Evolutionary conservation across 2,797 vertebrate species (phyloP).

Genomic region (Lutjanus argentimaculatus): DNA sequence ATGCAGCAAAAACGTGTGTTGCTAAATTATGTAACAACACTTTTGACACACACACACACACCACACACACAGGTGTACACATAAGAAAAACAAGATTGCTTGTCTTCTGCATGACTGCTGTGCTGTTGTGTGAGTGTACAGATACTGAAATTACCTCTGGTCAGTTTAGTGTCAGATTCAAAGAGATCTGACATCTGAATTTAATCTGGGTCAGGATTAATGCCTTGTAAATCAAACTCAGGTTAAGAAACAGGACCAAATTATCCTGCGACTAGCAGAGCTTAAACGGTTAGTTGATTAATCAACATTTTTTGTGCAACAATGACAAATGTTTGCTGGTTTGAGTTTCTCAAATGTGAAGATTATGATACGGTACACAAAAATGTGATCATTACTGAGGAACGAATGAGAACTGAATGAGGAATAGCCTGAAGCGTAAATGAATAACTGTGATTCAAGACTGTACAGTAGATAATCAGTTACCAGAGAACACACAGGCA

Average conservation of each 20-base stretch:
- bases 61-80: constrained; percentile 10
- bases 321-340: background rate
- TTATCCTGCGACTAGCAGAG: background rate
- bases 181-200: constrained; percentile 31
- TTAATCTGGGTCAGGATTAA: constrained; percentile 39
- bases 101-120: constrained; percentile 23
- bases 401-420: no score
- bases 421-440: no score
- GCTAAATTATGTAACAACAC: constrained; percentile 69
- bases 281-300: background rate
- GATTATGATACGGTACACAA: background rate
- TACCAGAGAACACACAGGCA: no score
- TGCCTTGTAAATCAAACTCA: background rate
- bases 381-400: no score
- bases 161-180: constrained; percentile 34
- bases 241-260: background rate
- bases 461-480: no score
- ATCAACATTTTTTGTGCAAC: background rate
- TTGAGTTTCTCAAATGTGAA: constrained; percentile 1
- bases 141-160: constrained; percentile 20
- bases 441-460: no score
- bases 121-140: background rate
- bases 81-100: constrained; percentile 2
- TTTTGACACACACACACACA: constrained; percentile 20
- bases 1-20: constrained; percentile 61